Conservation (phyloP, 2,113 vertebrate species). For the Lampris incognitus region DNA sequence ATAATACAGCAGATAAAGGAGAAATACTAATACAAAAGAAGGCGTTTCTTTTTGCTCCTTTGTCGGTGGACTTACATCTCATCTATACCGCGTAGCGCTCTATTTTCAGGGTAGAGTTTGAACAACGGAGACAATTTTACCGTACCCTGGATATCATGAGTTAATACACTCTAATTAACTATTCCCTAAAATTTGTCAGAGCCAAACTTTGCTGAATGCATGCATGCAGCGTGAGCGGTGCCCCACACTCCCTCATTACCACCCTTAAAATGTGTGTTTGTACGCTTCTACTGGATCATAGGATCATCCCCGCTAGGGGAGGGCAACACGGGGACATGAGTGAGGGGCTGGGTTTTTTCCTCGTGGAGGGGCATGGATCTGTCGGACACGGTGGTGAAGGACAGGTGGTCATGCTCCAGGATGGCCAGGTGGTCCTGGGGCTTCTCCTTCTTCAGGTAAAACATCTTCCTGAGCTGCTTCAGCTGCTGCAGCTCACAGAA, state of each 20-base stretch:
- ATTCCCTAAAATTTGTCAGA: constrained; percentile 24
- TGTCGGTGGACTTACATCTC: constrained; percentile 29
- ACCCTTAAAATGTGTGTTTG: neutral
- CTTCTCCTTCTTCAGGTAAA: constrained; percentile 95
- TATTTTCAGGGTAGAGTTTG: constrained; percentile 23
- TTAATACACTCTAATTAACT: neutral
- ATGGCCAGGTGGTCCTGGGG: constrained; percentile 90
- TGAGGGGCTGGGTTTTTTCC: constrained; percentile 87
- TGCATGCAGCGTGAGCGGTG: constrained; percentile 29
- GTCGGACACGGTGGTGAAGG: constrained; percentile 90
- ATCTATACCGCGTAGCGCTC: constrained; percentile 20
- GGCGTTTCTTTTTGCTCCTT: constrained; percentile 19
- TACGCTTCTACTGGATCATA: constrained; percentile 81
- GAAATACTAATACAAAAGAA: constrained; percentile 18
- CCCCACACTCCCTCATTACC: neutral
- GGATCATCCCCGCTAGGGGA: constrained; percentile 80
- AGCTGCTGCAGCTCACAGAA: constrained; percentile 97
- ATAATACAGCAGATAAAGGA: constrained; percentile 48
- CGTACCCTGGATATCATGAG: constrained; percentile 8
- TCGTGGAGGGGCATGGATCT: constrained; percentile 75
- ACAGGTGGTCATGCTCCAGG: constrained; percentile 92
- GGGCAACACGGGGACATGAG: constrained; percentile 74
- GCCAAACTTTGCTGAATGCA: constrained; percentile 25
- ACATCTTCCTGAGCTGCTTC: constrained; percentile 94
- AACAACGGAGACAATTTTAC: constrained; percentile 23